Conservation (phyloP, 2,113 vertebrate genomes). For the Chloebia gouldiae region DNA sequence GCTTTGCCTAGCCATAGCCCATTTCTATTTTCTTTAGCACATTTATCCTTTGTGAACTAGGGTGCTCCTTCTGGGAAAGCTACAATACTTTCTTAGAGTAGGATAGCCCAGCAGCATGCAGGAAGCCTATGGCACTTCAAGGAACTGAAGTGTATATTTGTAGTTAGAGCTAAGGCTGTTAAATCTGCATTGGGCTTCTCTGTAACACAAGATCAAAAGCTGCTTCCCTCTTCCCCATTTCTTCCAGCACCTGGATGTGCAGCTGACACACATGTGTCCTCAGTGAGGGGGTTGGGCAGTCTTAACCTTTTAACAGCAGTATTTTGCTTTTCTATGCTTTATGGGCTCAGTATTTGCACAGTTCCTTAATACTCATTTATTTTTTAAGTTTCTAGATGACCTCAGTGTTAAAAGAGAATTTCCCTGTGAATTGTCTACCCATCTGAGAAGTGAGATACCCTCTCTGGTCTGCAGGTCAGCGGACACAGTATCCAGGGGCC, state of each 20-base stretch:
- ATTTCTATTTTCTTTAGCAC: not conserved
- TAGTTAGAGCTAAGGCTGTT: not conserved
- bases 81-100: not conserved
- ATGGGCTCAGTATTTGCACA: not conserved
- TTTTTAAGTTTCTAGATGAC: not conserved
- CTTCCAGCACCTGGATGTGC: not conserved
- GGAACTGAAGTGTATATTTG: not conserved
- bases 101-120: not conserved
- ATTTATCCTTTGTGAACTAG: not conserved
- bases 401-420: not conserved
- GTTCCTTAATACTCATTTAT: not conserved
- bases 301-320: not conserved
- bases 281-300: not conserved
- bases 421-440: not conserved
- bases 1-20: not conserved
- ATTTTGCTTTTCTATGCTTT: not conserved
- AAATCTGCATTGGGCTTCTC: not conserved
- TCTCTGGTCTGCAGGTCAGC: not conserved
- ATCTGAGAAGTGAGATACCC: not conserved
- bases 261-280: not conserved
- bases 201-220: not conserved
- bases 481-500: fast-evolving
- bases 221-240: not conserved
- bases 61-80: not conserved
- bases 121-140: not conserved